A percentile compares a stretch with the other conserved stretches of the same genome.
Conservation (phyloP, 2,888 invertebrate genomes). For the Papilio demoleus region DNA sequence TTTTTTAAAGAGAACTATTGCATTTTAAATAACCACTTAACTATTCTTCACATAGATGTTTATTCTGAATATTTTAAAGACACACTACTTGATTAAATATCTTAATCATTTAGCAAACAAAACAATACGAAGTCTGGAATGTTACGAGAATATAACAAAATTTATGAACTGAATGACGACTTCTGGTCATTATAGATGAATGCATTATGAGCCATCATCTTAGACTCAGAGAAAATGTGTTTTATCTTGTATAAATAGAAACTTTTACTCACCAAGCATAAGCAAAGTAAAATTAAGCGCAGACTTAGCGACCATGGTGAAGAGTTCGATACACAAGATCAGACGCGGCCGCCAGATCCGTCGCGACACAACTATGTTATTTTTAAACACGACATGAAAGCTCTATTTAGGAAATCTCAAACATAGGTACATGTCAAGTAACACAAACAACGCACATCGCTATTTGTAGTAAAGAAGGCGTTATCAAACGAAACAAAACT, state of each 20-base stretch:
- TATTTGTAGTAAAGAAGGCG: slow-evolving; percentile 43
- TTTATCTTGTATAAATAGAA: slow-evolving; percentile 37
- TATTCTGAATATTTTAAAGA: background rate
- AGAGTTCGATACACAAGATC: slow-evolving; percentile 62
- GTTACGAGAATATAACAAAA: slow-evolving; percentile 28
- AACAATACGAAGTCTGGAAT: slow-evolving; percentile 28
- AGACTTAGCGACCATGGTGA: slow-evolving; percentile 59
- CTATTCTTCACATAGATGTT: background rate
- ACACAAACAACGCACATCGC: slow-evolving; percentile 72
- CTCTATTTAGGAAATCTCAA: slow-evolving; percentile 77
- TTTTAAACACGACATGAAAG: slow-evolving; percentile 81
- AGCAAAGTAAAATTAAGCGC: slow-evolving; percentile 55
- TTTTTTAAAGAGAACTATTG: background rate
- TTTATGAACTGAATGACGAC: slow-evolving; percentile 24
- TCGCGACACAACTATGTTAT: slow-evolving; percentile 76
- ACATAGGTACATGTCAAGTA: slow-evolving; percentile 69
- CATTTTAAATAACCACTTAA: background rate
- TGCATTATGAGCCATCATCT: slow-evolving; percentile 8
- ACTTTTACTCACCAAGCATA: slow-evolving; percentile 65
- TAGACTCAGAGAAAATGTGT: background rate
- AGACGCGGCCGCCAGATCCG: slow-evolving; percentile 60
- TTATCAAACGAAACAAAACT: slow-evolving; percentile 19
- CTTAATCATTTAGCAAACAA: slow-evolving; percentile 10
- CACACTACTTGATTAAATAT: slow-evolving; percentile 24
- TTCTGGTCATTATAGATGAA: slow-evolving; percentile 33